Evolutionary conservation across 2,888 invertebrate genomes (phyloP).

Genomic region (Diaphora mendica): DNA sequence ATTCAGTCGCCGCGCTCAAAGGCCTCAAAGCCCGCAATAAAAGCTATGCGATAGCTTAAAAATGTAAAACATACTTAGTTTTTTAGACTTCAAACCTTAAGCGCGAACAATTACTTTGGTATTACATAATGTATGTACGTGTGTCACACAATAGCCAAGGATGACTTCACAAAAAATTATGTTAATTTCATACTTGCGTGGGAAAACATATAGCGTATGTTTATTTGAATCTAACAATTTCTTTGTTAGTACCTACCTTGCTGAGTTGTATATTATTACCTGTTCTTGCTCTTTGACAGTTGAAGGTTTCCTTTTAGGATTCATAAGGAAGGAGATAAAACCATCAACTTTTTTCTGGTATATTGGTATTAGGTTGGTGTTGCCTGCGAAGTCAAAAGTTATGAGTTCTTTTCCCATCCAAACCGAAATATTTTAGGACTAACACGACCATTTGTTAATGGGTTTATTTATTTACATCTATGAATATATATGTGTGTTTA

Average conservation of each 20-base stretch:
- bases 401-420: too few species aligned
- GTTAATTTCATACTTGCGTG: conserved; percentile 23
- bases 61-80: background rate
- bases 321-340: background rate
- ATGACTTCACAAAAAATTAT: conserved; percentile 24
- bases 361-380: too few species aligned
- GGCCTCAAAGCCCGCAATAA: too few species aligned
- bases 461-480: too few species aligned
- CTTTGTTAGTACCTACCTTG: conserved; percentile 13
- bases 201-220: conserved; percentile 16
- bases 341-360: background rate
- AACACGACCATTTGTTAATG: too few species aligned
- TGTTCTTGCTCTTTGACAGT: background rate
- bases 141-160: conserved; percentile 46
- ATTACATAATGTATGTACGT: conserved; percentile 32
- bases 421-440: too few species aligned
- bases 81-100: conserved; percentile 12
- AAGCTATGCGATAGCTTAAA: too few species aligned
- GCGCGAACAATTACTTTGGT: conserved; percentile 32
- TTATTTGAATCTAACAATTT: conserved; percentile 8
- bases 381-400: too few species aligned
- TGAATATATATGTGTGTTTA: too few species aligned
- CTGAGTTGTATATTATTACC: background rate
- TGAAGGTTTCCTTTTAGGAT: background rate
- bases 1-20: too few species aligned